Base-by-base conservation (phyloP, 2,888 invertebrate genomes). In the Rambutsinella grinnellia region DNA sequence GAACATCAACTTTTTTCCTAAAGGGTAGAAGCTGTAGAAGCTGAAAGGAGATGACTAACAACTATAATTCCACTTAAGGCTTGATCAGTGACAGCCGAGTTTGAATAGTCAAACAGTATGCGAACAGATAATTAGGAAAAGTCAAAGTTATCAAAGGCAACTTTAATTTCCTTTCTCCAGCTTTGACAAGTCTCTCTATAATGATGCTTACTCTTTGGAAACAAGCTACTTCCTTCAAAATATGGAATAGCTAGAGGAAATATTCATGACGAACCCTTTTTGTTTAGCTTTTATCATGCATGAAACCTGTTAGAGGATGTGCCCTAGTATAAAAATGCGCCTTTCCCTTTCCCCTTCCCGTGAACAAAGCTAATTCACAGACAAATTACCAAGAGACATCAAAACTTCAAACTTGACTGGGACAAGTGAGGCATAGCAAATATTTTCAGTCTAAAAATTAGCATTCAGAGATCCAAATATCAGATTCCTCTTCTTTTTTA, bases 101-200 rank as follows among this genome's bases (percentile, higher is more conserved):
- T n/a, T n/a, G n/a, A n/a, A n/a, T n/a, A n/a, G n/a, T n/a, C n/a
- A n/a, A 23, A 47, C 47, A 44, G 24, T 26, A 47, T 23, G 21
- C 19, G 54, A 46, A 2, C 13, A 3, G 54, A 54, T 10, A 44
- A 65, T 19, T 49, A 19, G 58, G 44, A 58, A 19, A 24, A 53
- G 61, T 13, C 62, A 71, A 63, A 71, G 61, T 27, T 57, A 53
- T 36, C 6, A 21, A 61, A 63, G 19, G 61, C 54, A 51, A n/a
- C n/a, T n/a, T n/a, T n/a, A 62, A 21, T 69, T 28, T 47, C 24
- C 28, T 54, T 21, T 44, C 26, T 69, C 24, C 46, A 21, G 54
- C 69, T 61, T 54, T 70, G 70, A 70, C 70, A 62, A 27, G 56
- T 44, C 10, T 47, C 27, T 56, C 28, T 49, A 49, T 47, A 58